phyloP scores from a whole-genome alignment of 1,140 invertebrate genomes.

The Drosophila ogumai region DNA sequence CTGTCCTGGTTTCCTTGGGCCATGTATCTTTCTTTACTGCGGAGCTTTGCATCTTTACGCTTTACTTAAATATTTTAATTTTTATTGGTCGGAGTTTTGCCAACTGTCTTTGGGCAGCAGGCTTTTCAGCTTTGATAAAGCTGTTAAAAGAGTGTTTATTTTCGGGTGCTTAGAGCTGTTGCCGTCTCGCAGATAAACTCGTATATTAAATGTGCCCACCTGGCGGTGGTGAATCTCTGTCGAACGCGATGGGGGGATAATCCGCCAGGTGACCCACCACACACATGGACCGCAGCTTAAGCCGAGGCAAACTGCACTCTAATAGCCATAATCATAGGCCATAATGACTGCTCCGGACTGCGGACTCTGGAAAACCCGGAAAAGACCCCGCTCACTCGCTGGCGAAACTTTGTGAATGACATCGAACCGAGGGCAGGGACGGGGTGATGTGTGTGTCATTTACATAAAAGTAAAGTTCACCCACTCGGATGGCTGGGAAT shows the following conservation, averaged over 20 bases:
- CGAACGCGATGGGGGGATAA: slow-evolving; percentile 11
- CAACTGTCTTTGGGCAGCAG: slow-evolving; percentile 54
- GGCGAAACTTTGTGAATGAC: slow-evolving; percentile 76
- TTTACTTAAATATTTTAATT: slow-evolving; percentile 83
- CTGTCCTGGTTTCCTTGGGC: slow-evolving; percentile 13
- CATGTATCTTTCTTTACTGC: slow-evolving; percentile 81
- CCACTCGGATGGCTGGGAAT: slow-evolving; percentile 75
- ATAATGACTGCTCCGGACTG: slow-evolving; percentile 62
- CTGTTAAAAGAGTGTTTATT: slow-evolving; percentile 78
- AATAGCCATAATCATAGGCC: slow-evolving; percentile 82
- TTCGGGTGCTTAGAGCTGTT: slow-evolving; percentile 48
- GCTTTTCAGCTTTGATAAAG: slow-evolving; percentile 67
- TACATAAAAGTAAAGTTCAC: slow-evolving; percentile 83
- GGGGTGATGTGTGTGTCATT: slow-evolving; percentile 67
- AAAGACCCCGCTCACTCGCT: slow-evolving; percentile 24
- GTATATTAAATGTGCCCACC: slow-evolving; percentile 20
- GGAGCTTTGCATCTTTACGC: slow-evolving; percentile 78
- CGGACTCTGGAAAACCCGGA: slow-evolving; percentile 5
- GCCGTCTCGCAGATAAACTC: slow-evolving; percentile 26
- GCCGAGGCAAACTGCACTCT: slow-evolving; percentile 64
- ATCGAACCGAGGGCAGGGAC: slow-evolving; percentile 50
- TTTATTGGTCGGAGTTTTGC: slow-evolving; percentile 78
- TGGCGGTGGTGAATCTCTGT: background rate
- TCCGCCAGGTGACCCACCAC: slow-evolving; percentile 24
- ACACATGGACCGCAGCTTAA: slow-evolving; percentile 32